Conservation (phyloP, 2,888 invertebrate species). For the Abrostola tripartita region DNA sequence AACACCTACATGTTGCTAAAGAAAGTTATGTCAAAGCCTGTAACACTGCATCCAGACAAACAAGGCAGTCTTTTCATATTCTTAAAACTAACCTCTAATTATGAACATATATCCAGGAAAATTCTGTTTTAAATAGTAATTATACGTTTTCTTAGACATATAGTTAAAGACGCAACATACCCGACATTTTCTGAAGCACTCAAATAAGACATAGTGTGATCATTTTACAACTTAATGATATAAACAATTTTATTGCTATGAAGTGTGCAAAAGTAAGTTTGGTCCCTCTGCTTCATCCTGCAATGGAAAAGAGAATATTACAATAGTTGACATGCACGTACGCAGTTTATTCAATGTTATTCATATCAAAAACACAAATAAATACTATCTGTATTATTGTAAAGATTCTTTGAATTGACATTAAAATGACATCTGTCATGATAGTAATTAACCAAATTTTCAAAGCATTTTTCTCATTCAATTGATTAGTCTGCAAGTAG, state of each 20-base stretch:
- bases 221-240: slow-evolving; percentile 82
- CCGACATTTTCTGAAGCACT: slow-evolving; percentile 87
- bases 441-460: slow-evolving; percentile 62
- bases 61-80: too few species aligned
- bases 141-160: too few species aligned
- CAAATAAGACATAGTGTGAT: slow-evolving; percentile 87
- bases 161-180: slow-evolving; percentile 64
- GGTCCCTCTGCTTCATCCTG: slow-evolving; percentile 83
- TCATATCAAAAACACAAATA: slow-evolving; percentile 69
- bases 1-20: too few species aligned
- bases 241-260: slow-evolving; percentile 70
- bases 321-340: slow-evolving; percentile 32
- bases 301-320: slow-evolving; percentile 55
- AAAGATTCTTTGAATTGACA: slow-evolving; percentile 72
- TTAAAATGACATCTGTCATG: slow-evolving; percentile 81
- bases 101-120: too few species aligned
- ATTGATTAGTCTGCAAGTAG: background rate
- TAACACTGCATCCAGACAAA: too few species aligned
- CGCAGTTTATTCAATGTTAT: slow-evolving; percentile 53
- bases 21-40: too few species aligned
- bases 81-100: too few species aligned
- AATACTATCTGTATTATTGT: slow-evolving; percentile 64
- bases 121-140: too few species aligned
- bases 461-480: slow-evolving; percentile 23
- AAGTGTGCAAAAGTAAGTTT: slow-evolving; percentile 71